A percentile compares a stretch with the other conserved stretches of the same genome.
These are phyloP conservation scores for Patella depressa DNA, from an alignment of 2,888 invertebrate species.

Conservation along the genomic window DNA sequence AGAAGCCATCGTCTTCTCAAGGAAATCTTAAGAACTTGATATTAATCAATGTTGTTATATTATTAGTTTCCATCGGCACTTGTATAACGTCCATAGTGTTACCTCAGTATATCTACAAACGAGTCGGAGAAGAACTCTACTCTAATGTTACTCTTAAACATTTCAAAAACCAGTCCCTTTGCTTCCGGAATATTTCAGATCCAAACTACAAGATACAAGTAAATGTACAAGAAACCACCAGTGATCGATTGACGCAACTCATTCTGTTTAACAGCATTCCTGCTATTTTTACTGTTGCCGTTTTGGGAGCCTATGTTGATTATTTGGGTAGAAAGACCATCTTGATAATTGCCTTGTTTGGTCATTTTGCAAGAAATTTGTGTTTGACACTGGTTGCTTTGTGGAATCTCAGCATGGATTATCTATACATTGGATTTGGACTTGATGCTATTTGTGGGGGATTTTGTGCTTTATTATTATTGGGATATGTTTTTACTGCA, in stretches of 20 bases:
- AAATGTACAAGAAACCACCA: background rate
- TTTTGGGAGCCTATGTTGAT: slow-evolving; percentile 29
- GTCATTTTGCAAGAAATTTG: background rate
- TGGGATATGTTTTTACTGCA: background rate
- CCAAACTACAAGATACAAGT: slow-evolving; percentile 15
- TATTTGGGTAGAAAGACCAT: slow-evolving; percentile 23
- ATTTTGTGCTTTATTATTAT: background rate
- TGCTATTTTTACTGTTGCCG: slow-evolving; percentile 18
- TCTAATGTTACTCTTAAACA: slow-evolving; percentile 6
- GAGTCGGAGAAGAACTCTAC: slow-evolving; percentile 13
- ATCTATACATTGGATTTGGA: background rate
- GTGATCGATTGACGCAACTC: background rate
- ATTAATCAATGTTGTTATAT: slow-evolving; percentile 13
- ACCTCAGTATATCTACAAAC: slow-evolving; percentile 16
- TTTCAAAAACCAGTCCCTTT: slow-evolving; percentile 7
- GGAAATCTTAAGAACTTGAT: slow-evolving; percentile 7
- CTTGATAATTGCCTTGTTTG: background rate
- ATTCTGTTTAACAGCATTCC: slow-evolving; percentile 13
- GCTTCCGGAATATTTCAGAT: slow-evolving; percentile 20
- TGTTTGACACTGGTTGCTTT: background rate
- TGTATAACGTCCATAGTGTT: background rate
- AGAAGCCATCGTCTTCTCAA: too few species aligned
- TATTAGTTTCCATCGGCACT: background rate
- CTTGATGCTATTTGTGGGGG: background rate
- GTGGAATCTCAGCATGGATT: background rate